phyloP scores from a whole-genome alignment of 2,888 invertebrate species.

The Tanytarsus gracilentus region DNA sequence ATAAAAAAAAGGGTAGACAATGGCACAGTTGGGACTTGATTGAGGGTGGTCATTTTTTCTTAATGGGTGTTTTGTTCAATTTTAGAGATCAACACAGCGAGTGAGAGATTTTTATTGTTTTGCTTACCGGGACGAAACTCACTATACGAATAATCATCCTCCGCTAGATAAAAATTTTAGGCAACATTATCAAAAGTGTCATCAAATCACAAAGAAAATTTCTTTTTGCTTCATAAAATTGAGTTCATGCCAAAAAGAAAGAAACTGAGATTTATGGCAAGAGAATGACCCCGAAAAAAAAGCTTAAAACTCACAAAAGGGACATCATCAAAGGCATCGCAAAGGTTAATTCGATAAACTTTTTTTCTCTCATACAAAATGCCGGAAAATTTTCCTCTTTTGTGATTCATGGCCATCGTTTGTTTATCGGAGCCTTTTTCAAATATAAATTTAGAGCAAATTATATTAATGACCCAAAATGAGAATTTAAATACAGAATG shows the following conservation, averaged over 20 bases:
- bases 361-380: no score
- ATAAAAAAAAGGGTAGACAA: not conserved
- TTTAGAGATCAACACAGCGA: no score
- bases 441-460: no score
- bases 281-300: not conserved
- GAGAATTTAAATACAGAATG: no score
- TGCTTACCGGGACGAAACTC: slow-evolving; percentile 29
- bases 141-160: slow-evolving; percentile 29
- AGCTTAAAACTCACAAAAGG: no score
- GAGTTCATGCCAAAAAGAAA: no score
- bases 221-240: not conserved
- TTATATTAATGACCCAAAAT: no score
- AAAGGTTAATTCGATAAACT: no score
- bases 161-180: slow-evolving; percentile 19
- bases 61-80: not conserved
- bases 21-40: not conserved
- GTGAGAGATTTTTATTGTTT: not conserved
- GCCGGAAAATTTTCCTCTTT: no score
- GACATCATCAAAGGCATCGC: no score
- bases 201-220: not conserved
- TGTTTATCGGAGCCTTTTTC: no score
- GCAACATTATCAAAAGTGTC: not conserved
- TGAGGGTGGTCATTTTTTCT: not conserved
- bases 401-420: no score
- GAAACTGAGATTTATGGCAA: not conserved